These are phyloP conservation scores for Morinoia aosen DNA, from an alignment of 2,888 invertebrate genomes.

Conservation along the genomic window DNA sequence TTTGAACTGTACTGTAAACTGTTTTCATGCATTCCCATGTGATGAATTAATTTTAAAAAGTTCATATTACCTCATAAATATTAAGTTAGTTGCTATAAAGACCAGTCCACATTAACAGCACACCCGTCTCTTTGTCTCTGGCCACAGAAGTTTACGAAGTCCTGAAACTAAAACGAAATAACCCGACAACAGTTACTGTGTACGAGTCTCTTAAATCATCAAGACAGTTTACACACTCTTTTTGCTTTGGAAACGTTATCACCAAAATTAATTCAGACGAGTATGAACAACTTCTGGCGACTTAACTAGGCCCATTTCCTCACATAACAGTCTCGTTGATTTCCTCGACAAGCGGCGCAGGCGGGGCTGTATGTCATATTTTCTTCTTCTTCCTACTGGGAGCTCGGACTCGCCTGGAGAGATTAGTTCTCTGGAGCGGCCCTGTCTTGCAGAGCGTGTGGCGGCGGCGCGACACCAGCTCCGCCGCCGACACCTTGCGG, in stretches of 20 bases:
- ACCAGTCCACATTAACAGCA: too few species aligned
- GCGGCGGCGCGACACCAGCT: constrained; percentile 30
- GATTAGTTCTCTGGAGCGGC: constrained; percentile 12
- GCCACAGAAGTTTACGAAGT: too few species aligned
- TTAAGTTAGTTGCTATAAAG: too few species aligned
- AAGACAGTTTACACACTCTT: background rate
- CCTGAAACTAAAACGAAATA: too few species aligned
- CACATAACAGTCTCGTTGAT: background rate
- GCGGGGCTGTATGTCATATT: constrained; percentile 9
- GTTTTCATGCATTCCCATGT: too few species aligned
- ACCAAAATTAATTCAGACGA: background rate
- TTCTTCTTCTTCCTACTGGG: constrained; percentile 47
- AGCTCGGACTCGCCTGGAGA: constrained; percentile 30
- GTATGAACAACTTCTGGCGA: background rate
- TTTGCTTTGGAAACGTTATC: background rate
- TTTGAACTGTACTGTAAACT: too few species aligned
- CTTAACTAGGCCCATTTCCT: background rate
- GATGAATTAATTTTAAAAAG: too few species aligned
- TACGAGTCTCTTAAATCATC: too few species aligned
- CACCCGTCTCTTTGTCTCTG: too few species aligned
- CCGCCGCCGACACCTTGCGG: constrained; percentile 41
- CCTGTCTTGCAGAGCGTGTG: constrained; percentile 51
- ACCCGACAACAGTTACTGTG: too few species aligned
- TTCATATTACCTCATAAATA: too few species aligned
- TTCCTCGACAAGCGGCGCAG: background rate